These are phyloP conservation scores for Drosophila arawakana DNA, from an alignment of 1,140 invertebrate species.

Conservation along the genomic window DNA sequence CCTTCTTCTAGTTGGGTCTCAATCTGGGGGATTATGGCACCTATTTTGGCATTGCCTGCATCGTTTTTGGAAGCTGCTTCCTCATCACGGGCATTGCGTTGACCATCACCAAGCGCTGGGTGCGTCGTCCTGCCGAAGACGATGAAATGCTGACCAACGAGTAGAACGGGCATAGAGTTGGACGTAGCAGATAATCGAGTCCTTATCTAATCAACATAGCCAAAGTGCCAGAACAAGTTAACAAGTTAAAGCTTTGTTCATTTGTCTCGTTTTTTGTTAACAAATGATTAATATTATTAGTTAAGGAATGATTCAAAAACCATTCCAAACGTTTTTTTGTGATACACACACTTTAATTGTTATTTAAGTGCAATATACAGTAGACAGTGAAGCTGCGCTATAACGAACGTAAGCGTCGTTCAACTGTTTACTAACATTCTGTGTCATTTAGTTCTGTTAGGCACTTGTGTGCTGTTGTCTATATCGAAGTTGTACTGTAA, in stretches of 20 bases:
- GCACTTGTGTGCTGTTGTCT: not conserved
- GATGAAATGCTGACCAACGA: slow-evolving; percentile 71
- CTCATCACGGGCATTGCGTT: slow-evolving; percentile 84
- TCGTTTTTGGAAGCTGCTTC: slow-evolving; percentile 85
- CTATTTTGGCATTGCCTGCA: slow-evolving; percentile 85
- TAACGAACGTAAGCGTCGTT: not conserved
- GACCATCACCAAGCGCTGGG: slow-evolving; percentile 84
- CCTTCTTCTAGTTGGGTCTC: slow-evolving; percentile 73
- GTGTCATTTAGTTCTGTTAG: slow-evolving; percentile 7
- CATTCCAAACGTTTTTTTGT: not conserved
- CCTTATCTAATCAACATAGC: slow-evolving; percentile 20
- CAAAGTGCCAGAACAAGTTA: slow-evolving; percentile 64
- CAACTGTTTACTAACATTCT: slow-evolving; percentile 24
- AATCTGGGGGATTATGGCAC: slow-evolving; percentile 85
- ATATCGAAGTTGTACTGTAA: not conserved
- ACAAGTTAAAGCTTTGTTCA: slow-evolving; percentile 59
- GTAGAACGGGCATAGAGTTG: slow-evolving; percentile 5
- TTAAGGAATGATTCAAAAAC: not conserved
- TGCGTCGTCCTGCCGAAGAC: slow-evolving; percentile 71
- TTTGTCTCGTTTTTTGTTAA: slow-evolving; percentile 29
- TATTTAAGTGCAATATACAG: slow-evolving; percentile 27
- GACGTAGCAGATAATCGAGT: too few species aligned
- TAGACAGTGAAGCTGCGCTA: not conserved
- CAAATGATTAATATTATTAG: slow-evolving; percentile 1
- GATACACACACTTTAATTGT: slow-evolving; percentile 26